Evolutionary conservation across 2,113 vertebrate species (phyloP).

Genomic region (Tragelaphus scriptus): DNA sequence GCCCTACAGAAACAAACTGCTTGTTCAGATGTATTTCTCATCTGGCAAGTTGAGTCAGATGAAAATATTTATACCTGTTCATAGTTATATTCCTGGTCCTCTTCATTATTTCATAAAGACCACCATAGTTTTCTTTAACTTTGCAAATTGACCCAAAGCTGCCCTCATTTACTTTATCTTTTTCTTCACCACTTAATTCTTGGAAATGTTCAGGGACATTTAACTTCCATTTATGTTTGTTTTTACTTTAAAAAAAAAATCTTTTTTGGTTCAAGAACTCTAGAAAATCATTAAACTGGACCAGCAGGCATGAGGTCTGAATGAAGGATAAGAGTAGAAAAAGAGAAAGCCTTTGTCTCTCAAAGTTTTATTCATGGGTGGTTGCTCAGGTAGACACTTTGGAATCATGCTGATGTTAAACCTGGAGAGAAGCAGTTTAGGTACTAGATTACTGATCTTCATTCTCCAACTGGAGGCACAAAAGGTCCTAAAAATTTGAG

Average conservation of each 20-base stretch:
- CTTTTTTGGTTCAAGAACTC: slow-evolving; percentile 31
- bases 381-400: not conserved
- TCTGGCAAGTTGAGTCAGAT: not conserved
- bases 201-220: slow-evolving; percentile 47
- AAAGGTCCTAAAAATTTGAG: not conserved
- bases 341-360: slow-evolving; percentile 32
- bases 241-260: not conserved
- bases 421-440: not conserved
- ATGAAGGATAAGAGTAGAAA: not conserved
- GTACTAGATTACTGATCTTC: not conserved
- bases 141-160: not conserved
- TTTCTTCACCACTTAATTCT: slow-evolving; percentile 10
- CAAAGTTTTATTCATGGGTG: slow-evolving; percentile 38
- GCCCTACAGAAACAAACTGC: not conserved
- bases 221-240: not conserved
- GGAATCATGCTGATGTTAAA: not conserved
- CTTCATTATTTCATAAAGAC: not conserved
- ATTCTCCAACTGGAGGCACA: not conserved
- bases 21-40: not conserved
- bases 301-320: slow-evolving; percentile 17
- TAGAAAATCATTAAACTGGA: slow-evolving; percentile 45
- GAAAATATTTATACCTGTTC: not conserved
- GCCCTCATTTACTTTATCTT: not conserved
- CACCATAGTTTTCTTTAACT: not conserved
- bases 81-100: not conserved